Evolutionary conservation across 2,113 vertebrate species (phyloP).

Genomic region (Prolemur simus): DNA sequence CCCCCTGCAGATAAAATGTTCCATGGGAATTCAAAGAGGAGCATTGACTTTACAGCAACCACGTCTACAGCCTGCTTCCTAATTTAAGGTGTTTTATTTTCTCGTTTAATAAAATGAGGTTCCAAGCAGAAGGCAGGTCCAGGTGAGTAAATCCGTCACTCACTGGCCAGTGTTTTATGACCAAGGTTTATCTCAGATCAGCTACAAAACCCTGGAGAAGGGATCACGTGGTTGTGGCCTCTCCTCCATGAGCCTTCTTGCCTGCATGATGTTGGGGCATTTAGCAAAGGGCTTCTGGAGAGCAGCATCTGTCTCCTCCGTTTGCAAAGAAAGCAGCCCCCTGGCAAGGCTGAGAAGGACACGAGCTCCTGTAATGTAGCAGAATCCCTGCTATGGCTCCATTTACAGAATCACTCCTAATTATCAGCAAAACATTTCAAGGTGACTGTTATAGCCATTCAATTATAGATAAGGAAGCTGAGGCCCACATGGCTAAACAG

Average conservation of each 20-base stretch:
- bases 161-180: not conserved
- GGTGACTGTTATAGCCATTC: not conserved
- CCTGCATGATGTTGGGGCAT: not conserved
- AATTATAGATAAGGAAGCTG: not conserved
- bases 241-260: not conserved
- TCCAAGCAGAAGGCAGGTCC: not conserved
- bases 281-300: not conserved
- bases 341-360: not conserved
- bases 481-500: not conserved
- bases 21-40: not conserved
- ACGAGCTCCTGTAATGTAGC: not conserved
- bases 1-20: not conserved
- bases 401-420: not conserved
- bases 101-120: not conserved
- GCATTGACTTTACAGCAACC: not conserved
- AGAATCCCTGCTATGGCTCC: not conserved
- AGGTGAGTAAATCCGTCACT: not conserved
- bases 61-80: not conserved
- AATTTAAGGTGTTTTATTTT: not conserved
- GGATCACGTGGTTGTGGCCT: rapidly evolving
- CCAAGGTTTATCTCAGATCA: not conserved
- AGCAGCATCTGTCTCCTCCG: not conserved
- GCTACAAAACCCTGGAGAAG: not conserved
- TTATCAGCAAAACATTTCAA: not conserved
- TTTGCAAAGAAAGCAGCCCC: not conserved